Percentiles rank a stretch among this genome's conserved stretches.
Evolutionary conservation across 2,113 vertebrate species (phyloP).

Genomic region (Desmodus rotundus): DNA sequence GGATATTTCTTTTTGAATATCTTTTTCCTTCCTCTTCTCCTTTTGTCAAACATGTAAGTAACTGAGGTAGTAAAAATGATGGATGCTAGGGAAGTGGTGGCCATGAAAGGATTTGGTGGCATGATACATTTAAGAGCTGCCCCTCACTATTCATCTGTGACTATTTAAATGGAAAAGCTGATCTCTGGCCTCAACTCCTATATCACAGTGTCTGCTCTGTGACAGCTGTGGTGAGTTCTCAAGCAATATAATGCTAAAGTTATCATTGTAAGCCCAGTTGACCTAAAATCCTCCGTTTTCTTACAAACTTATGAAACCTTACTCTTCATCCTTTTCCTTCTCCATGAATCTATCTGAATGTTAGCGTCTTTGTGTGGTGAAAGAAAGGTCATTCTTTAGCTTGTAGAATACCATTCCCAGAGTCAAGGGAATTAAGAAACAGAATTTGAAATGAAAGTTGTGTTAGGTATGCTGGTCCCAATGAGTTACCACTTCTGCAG

Average conservation of each 20-base stretch:
- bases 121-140: conserved; percentile 3
- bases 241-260: neutral
- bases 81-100: neutral
- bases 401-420: neutral
- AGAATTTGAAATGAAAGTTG: neutral
- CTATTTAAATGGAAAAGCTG: conserved; percentile 41
- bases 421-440: neutral
- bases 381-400: neutral
- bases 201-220: neutral
- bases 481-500: neutral
- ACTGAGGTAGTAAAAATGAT: conserved; percentile 40
- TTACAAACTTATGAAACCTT: neutral
- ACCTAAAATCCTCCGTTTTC: neutral
- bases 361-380: neutral
- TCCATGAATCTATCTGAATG: neutral
- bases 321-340: neutral
- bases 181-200: neutral
- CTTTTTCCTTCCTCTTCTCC: neutral
- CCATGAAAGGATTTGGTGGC: neutral
- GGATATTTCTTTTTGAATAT: neutral
- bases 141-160: conserved; percentile 15
- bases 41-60: conserved; percentile 26
- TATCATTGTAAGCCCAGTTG: neutral
- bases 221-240: neutral
- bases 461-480: neutral